These are phyloP conservation scores for Tinamus guttatus DNA, from an alignment of 2,113 vertebrate species.

Conservation along the genomic window DNA sequence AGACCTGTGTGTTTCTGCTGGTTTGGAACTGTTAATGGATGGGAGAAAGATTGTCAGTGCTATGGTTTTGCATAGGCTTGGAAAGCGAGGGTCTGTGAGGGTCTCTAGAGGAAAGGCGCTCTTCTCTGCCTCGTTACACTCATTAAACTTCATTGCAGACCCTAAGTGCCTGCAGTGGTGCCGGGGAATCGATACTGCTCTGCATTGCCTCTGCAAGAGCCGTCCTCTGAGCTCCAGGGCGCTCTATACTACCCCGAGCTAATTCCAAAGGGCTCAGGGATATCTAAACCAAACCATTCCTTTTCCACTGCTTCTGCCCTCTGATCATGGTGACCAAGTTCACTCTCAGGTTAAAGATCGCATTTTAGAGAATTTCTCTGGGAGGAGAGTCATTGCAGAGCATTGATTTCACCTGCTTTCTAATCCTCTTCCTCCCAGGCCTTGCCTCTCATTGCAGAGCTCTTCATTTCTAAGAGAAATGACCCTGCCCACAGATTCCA, in stretches of 20 bases:
- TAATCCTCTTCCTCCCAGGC: not conserved
- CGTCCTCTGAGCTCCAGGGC: not conserved
- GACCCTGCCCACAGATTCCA: not conserved
- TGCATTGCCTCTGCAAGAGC: not conserved
- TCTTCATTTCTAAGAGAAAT: slow-evolving; percentile 1
- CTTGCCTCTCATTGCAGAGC: not conserved
- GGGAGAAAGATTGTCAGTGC: not conserved
- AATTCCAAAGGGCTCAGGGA: slow-evolving; percentile 9
- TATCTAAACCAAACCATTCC: slow-evolving; percentile 6
- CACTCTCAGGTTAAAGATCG: not conserved
- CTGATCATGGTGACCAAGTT: not conserved
- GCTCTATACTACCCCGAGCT: not conserved
- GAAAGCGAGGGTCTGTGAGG: not conserved
- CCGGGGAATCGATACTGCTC: slow-evolving; percentile 12
- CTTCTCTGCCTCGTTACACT: slow-evolving; percentile 47
- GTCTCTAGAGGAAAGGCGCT: slow-evolving; percentile 6
- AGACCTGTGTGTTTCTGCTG: not conserved
- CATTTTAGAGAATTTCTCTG: not conserved
- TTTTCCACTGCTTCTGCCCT: not conserved
- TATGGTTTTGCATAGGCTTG: not conserved
- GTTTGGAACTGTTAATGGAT: not conserved
- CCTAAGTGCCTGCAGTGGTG: slow-evolving; percentile 1
- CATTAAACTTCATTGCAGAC: slow-evolving; percentile 47
- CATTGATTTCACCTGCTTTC: not conserved
- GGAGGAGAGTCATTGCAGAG: not conserved